Evolutionary conservation across 2,113 vertebrate species (phyloP).

Genomic region (Sturnus vulgaris): DNA sequence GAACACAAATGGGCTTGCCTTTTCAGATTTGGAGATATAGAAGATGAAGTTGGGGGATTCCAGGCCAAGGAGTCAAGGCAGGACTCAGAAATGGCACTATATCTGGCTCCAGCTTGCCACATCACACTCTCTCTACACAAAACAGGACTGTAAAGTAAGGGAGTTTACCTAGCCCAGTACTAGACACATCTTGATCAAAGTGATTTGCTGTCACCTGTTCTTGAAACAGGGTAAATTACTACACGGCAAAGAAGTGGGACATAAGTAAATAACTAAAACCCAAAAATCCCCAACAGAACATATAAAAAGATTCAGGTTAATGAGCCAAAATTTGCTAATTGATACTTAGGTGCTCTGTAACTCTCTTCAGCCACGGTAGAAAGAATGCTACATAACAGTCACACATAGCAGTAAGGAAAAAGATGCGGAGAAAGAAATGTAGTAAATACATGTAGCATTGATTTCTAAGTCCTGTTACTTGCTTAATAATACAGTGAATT

Average conservation of each 20-base stretch:
- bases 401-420: background rate
- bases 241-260: background rate
- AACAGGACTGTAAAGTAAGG: background rate
- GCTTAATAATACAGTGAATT: background rate
- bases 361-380: background rate
- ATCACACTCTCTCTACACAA: background rate
- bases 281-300: background rate
- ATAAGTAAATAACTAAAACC: background rate
- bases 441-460: background rate
- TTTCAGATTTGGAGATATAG: background rate
- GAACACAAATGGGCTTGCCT: background rate
- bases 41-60: background rate
- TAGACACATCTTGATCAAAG: background rate
- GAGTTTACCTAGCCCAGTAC: background rate
- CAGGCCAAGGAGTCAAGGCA: background rate
- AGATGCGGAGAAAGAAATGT: background rate
- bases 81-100: background rate
- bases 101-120: background rate
- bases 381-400: background rate
- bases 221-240: background rate
- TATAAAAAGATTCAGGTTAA: background rate
- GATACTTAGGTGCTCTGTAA: background rate
- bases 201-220: background rate
- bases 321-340: background rate
- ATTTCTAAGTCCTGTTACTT: background rate